Percentiles rank a stretch among this genome's conserved stretches.
phyloP scores from a whole-genome alignment of 1,140 invertebrate species.

The Pachyrhynchus sulphureomaculatus region DNA sequence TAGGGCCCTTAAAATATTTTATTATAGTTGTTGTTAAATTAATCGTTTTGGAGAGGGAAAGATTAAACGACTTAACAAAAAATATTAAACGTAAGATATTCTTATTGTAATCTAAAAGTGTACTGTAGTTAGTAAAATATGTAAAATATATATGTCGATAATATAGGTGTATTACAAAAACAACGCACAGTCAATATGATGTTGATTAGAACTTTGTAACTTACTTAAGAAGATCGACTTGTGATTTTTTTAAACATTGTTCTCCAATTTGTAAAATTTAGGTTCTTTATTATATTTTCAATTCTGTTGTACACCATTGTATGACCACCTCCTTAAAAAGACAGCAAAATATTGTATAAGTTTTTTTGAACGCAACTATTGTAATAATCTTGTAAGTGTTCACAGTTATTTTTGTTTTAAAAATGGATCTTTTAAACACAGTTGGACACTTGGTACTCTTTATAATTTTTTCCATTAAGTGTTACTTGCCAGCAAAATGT shows the following conservation, averaged over 20 bases:
- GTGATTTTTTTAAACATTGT: neutral
- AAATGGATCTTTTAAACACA: no score
- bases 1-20: neutral
- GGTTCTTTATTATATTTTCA: no score
- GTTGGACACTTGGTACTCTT: no score
- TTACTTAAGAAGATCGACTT: neutral
- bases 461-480: no score
- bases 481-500: no score
- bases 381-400: no score
- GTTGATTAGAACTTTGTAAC: neutral
- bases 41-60: constrained; percentile 46
- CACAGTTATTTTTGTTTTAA: no score
- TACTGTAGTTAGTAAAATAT: neutral
- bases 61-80: constrained; percentile 45
- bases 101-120: neutral
- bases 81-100: neutral
- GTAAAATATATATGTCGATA: neutral
- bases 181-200: constrained; percentile 9
- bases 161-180: constrained; percentile 1
- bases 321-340: no score
- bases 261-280: no score
- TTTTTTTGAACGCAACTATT: no score
- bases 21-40: constrained; percentile 21
- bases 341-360: no score
- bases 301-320: no score